Base-by-base conservation (phyloP, 2,797 vertebrate genomes). In the Mormyrops attenuatus region DNA sequence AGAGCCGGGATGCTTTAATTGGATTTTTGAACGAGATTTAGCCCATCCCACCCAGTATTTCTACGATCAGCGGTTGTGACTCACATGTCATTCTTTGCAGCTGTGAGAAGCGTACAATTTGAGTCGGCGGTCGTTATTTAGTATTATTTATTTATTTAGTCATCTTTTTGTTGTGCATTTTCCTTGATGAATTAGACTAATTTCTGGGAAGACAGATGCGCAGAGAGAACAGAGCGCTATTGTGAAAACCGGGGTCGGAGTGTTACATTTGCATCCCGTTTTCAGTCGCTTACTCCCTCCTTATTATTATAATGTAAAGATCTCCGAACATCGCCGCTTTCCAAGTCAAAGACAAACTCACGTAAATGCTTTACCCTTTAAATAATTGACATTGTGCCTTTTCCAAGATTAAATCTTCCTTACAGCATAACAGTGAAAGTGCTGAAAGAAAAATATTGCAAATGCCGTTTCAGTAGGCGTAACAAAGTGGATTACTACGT, bases 321-420 rank as follows among this genome's bases (percentile, higher is more conserved):
- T 92, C 92, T 90, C 90, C 47, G 93, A 13, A 91, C 92, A 93
- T 92, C 92, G 89, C 90, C 30, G 93, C 93, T 91, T 94, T 94
- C 92, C 93, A 93, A 94, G 95, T 93, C 92, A 63, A 77, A 9
- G 49, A 57, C 17, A 11, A 82, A 50, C 30, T 49, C 26, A 7
- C n/a, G 15, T 41, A 52, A 34, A 77, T 60, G 30, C 90, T 77
- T 90, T 80, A 50, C 90, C 85, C 88, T 26, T 89, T 90, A 90
- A 87, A 92, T 92, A 92, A 93, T 93, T 49, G 5, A 38, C 47
- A 53, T 38, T 2, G 34, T n/a, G 77, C 11, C 22, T 57, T 77
- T 22, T 84, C 20, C 17, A 1, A 84, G 3, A 82, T 60, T n/a
- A 57, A 30, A 55, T 53, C 8, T 44, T 84, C 34, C 20, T 57